Conservation (phyloP, 2,888 invertebrate species). For the Bruchidius siliquastri region DNA sequence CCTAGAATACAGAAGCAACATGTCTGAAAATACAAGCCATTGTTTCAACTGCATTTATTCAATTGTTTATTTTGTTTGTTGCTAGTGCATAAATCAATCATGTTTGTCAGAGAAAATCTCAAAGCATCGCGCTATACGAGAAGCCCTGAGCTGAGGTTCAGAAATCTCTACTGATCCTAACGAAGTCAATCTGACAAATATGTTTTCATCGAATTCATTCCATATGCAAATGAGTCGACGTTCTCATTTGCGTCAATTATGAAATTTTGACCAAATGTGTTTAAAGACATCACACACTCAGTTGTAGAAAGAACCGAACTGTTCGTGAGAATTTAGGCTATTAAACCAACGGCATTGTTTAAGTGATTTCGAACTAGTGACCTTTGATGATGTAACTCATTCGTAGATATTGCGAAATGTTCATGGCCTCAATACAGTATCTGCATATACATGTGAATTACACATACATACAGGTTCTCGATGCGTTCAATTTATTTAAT, state of each 20-base stretch:
- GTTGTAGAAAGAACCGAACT: not conserved
- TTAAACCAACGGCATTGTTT: conserved; percentile 1
- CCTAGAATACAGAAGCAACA: too few relatives aligned
- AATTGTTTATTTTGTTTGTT: too few relatives aligned
- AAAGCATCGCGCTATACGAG: too few relatives aligned
- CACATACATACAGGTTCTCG: not conserved
- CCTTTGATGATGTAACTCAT: conserved; percentile 17
- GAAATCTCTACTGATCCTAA: too few relatives aligned
- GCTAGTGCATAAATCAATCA: too few relatives aligned
- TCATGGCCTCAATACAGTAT: not conserved
- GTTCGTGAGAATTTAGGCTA: not conserved
- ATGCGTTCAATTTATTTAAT: not conserved
- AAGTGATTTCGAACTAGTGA: conserved; percentile 13
- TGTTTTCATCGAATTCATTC: not conserved
- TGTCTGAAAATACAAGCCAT: too few relatives aligned
- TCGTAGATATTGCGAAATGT: not conserved
- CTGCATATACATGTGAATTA: not conserved
- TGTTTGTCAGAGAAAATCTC: too few relatives aligned
- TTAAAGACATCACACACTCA: not conserved
- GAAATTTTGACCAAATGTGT: not conserved
- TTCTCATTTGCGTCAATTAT: not conserved
- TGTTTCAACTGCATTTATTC: too few relatives aligned
- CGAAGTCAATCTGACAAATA: too few relatives aligned
- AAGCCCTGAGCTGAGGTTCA: too few relatives aligned
- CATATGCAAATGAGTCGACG: not conserved